Base-by-base conservation (phyloP, 1,140 invertebrate species). In the Pemphigus obesinymphae region DNA sequence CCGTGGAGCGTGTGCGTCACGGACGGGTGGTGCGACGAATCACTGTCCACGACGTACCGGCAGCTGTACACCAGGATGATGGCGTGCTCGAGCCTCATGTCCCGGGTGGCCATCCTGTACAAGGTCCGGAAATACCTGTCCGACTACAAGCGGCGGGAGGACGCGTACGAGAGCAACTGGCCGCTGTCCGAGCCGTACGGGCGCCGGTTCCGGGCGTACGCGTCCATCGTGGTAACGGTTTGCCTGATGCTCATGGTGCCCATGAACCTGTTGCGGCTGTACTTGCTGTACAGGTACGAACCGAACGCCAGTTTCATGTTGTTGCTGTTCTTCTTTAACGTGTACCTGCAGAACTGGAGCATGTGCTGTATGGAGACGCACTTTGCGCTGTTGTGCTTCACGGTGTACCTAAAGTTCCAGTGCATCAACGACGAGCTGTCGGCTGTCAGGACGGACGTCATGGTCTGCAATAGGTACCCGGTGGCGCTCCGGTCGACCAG, bases 341-440 rank as follows among this genome's bases (percentile, higher is more conserved):
- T 37, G 50, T 78, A 78, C 53, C 2, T 58, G n/a, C 53, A 58
- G 13, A 78, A 55, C 34, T 78, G 29, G 50, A 78, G 75, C 34
- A 61, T 78, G 50, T 78, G 75, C n/a, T 78, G 75, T 34, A 37
- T 78, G 75, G 75, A 78, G 50, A 55, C 75, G 8, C 75, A 78
- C n/a, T 78, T 61, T 8, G 34, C 6, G 7, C 6, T 55, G 4
- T 0, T 78, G 31, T 55, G 75, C 34, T 78, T 78, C 53, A n/a
- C 5, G 31, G n/a, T 58, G 6, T 58, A 78, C 31, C 31, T 78
- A 1, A 40, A 78, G 6, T 78, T 78, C 15, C 50, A 34, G 3
- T 7, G 6, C 3, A 78, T 78, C 1, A 78, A 78, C 34, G 48
- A 78, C 29, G 75, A 55, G 23, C 50, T 78, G n/a, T n/a, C 7